A percentile compares a stretch with the other conserved stretches of the same genome.
These are phyloP conservation scores for Chaetophractus vellerosus DNA, from an alignment of 2,797 vertebrate species.

Conservation along the genomic window DNA sequence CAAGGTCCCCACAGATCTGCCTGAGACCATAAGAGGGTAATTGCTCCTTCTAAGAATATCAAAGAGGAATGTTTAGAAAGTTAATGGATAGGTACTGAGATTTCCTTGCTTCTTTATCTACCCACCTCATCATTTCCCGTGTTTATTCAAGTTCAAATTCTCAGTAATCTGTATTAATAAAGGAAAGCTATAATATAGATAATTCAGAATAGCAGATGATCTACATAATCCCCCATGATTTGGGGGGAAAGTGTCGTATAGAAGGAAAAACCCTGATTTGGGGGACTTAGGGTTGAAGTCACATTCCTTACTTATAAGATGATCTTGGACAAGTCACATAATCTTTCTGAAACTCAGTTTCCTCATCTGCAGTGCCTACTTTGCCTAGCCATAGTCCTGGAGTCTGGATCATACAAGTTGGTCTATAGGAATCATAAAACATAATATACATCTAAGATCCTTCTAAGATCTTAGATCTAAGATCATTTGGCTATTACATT, in stretches of 20 bases:
- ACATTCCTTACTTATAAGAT: background rate
- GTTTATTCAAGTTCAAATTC: slow-evolving; percentile 46
- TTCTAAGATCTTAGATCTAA: too few relatives aligned
- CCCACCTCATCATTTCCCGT: background rate
- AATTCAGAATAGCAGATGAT: slow-evolving; percentile 35
- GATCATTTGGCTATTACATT: background rate
- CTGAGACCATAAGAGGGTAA: background rate
- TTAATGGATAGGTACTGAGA: background rate
- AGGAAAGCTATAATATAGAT: background rate
- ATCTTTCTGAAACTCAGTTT: background rate
- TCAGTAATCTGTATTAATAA: background rate
- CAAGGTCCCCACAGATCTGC: background rate
- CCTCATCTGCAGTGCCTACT: background rate
- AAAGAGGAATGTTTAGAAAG: slow-evolving; percentile 8
- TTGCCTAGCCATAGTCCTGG: background rate
- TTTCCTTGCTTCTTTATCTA: background rate
- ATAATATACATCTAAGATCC: background rate
- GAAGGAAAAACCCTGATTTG: background rate
- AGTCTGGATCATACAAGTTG: background rate
- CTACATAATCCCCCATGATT: background rate
- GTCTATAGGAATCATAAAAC: background rate
- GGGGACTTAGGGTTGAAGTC: background rate
- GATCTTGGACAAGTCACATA: background rate
- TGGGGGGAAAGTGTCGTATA: background rate
- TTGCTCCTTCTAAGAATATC: background rate